A percentile compares a stretch with the other conserved stretches of the same genome.
Evolutionary conservation across 1,140 invertebrate species (phyloP).

Genomic region (Zaprionus africanus): DNA sequence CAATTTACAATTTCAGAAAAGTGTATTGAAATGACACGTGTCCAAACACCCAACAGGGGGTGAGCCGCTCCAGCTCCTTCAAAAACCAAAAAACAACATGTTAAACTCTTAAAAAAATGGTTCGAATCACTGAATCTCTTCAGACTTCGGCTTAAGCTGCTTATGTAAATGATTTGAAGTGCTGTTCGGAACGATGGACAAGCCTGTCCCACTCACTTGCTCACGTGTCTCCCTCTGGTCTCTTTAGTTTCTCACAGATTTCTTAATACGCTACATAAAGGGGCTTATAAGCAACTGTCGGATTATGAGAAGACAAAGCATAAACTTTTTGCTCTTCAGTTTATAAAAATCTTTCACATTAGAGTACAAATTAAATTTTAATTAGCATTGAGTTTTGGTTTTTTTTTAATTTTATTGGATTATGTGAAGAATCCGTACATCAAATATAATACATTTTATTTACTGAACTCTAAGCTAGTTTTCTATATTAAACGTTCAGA

Average conservation of each 20-base stretch:
- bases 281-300: not conserved
- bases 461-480: not conserved
- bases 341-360: too few species aligned
- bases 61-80: not conserved
- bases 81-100: constrained; percentile 5
- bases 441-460: too few species aligned
- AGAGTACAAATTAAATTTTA: too few species aligned
- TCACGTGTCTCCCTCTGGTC: not conserved
- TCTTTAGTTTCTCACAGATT: not conserved
- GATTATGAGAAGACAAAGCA: not conserved
- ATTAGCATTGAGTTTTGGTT: too few species aligned
- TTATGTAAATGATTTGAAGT: constrained; percentile 75
- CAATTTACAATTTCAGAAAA: constrained; percentile 4
- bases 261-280: not conserved
- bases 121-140: constrained; percentile 11
- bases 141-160: constrained; percentile 55
- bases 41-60: constrained; percentile 2
- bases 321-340: not conserved
- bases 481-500: not conserved
- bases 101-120: constrained; percentile 21
- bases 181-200: constrained; percentile 24
- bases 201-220: not conserved
- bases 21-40: constrained; percentile 34
- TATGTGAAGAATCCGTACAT: too few species aligned
- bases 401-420: too few species aligned